Evolutionary conservation across 2,888 invertebrate genomes (phyloP).

Genomic region (Chymomyza procnemis): DNA sequence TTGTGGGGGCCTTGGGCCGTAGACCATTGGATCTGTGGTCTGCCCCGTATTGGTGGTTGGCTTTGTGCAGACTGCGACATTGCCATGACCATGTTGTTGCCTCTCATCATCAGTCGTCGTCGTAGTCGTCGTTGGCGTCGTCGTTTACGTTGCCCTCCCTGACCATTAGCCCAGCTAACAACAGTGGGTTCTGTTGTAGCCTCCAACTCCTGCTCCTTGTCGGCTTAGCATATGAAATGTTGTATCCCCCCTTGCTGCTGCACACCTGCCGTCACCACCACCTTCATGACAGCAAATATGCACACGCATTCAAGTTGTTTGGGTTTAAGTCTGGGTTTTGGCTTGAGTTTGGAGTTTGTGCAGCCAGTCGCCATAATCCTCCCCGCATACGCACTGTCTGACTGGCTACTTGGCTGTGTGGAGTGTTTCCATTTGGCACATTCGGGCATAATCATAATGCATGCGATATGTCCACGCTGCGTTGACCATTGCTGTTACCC

Average conservation of each 20-base stretch:
- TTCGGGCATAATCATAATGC: slow-evolving; percentile 73
- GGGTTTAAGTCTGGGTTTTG: background rate
- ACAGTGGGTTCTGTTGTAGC: background rate
- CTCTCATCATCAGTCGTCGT: slow-evolving; percentile 1
- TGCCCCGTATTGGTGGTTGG: slow-evolving; percentile 41
- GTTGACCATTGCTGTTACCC: background rate
- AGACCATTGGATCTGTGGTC: slow-evolving; percentile 39
- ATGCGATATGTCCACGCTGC: slow-evolving; percentile 43
- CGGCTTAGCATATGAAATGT: slow-evolving; percentile 67
- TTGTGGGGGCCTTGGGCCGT: background rate
- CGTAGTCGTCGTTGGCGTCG: background rate
- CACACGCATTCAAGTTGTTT: background rate
- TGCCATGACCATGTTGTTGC: background rate
- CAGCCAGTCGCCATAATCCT: slow-evolving; percentile 37
- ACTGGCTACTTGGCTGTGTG: background rate
- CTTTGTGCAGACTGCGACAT: slow-evolving; percentile 15
- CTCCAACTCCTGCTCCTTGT: background rate
- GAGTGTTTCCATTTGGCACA: slow-evolving; percentile 41
- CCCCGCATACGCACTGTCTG: slow-evolving; percentile 22
- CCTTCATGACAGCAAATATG: background rate
- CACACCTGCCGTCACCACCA: slow-evolving; percentile 15
- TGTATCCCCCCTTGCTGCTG: slow-evolving; percentile 14
- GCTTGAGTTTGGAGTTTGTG: background rate
- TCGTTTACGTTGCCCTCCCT: background rate
- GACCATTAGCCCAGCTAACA: background rate